Percentiles rank a stretch among this genome's conserved stretches.
phyloP scores from a whole-genome alignment of 2,113 vertebrate genomes.

The Leptobrachium ailaonicum region DNA sequence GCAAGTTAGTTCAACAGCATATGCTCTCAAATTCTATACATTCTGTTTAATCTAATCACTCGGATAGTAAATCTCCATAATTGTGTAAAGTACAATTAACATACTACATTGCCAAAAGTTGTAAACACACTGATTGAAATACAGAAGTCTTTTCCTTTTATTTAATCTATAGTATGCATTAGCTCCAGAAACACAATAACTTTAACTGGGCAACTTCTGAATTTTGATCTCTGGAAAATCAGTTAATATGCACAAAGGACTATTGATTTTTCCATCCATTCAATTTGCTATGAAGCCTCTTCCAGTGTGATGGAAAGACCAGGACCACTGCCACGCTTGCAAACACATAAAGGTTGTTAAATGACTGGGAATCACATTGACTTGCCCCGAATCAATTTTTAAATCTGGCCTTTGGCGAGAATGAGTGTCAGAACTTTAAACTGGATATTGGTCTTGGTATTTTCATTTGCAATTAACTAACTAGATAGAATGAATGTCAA shows the following conservation, averaged over 20 bases:
- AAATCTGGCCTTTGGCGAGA: slow-evolving; percentile 2
- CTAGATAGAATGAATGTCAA: too few species aligned
- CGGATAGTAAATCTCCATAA: too few species aligned
- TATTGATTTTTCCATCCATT: slow-evolving; percentile 51
- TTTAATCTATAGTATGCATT: slow-evolving; percentile 20
- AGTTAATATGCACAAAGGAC: slow-evolving; percentile 53
- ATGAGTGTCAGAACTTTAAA: slow-evolving; percentile 11
- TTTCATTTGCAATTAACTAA: background rate
- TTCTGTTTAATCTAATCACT: too few species aligned
- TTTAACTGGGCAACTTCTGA: background rate
- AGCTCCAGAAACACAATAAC: background rate
- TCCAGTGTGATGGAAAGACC: background rate
- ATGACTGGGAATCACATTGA: fast-evolving
- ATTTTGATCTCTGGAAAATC: slow-evolving; percentile 56
- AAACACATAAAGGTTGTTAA: background rate
- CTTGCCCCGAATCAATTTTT: slow-evolving; percentile 6
- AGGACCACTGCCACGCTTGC: slow-evolving; percentile 6
- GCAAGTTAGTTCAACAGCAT: too few species aligned
- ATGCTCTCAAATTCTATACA: too few species aligned
- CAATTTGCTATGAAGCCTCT: background rate
- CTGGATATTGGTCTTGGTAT: background rate
- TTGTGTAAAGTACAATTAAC: too few species aligned
- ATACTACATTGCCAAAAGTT: background rate
- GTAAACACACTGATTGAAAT: slow-evolving; percentile 21
- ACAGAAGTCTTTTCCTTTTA: slow-evolving; percentile 11